Percentiles rank a stretch among this genome's conserved stretches.
Evolutionary conservation across 2,888 invertebrate genomes (phyloP).

Genomic region (Drosophila imparisetae): DNA sequence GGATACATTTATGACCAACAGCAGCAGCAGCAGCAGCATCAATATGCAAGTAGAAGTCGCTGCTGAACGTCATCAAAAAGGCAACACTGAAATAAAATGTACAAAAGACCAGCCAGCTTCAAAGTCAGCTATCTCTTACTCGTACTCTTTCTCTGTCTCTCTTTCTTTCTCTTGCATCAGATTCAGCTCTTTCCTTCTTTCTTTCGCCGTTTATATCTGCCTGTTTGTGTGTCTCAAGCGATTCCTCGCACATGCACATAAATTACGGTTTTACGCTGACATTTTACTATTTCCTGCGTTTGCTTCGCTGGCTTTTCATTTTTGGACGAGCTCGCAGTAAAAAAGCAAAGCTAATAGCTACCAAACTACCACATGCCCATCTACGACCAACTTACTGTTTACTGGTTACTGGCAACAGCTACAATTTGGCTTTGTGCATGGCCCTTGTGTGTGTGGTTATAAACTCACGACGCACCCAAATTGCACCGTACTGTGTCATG

Average conservation of each 20-base stretch:
- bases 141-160: not conserved
- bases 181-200: not conserved
- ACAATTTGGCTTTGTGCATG: slow-evolving; percentile 61
- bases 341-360: slow-evolving; percentile 73
- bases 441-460: slow-evolving; percentile 14
- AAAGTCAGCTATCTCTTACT: slow-evolving; percentile 14
- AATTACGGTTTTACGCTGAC: slow-evolving; percentile 81
- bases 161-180: not conserved
- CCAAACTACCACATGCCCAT: slow-evolving; percentile 33
- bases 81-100: slow-evolving; percentile 68
- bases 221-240: slow-evolving; percentile 26
- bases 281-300: slow-evolving; percentile 76
- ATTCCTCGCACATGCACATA: slow-evolving; percentile 72
- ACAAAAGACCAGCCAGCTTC: slow-evolving; percentile 58
- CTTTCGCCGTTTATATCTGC: not conserved
- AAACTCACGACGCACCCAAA: slow-evolving; percentile 46
- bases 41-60: slow-evolving; percentile 11
- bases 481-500: slow-evolving; percentile 59
- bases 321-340: slow-evolving; percentile 66
- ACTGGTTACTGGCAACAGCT: slow-evolving; percentile 39
- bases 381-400: slow-evolving; percentile 23
- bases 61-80: slow-evolving; percentile 56
- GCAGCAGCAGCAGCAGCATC: slow-evolving; percentile 9
- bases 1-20: slow-evolving; percentile 40
- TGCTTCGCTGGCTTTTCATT: slow-evolving; percentile 73